Base-by-base conservation (phyloP, 2,888 invertebrate genomes). In the Hydroisotoma schaefferi region DNA sequence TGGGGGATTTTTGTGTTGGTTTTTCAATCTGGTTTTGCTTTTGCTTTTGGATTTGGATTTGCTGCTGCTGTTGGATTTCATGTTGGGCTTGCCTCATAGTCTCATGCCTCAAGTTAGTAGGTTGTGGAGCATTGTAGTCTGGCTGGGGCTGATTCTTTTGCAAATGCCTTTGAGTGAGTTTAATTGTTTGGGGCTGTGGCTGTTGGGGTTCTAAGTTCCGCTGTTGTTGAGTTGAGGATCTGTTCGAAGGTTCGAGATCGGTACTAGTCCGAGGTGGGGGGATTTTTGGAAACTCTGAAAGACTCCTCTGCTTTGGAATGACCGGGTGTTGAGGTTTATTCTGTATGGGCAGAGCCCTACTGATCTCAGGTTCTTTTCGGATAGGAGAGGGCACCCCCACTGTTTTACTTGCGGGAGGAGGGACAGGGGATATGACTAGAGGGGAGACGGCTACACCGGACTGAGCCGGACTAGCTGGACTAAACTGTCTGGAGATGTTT, bases 291-390 rank as follows among this genome's bases (percentile, higher is more conserved):
- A 72, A 67, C 29, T 71, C 69, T 29, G 70, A 65, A 38, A 72
- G 59, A 64, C 72, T 72, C 29, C 64, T 59, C 49, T 72, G 72
- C 51, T 68, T 47, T 8, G 72, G 72, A 44, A 72, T 65, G 5
- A 53, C 53, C 10, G 65, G 57, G 10, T 58, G 54, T 26, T 40
- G 43, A 23, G 18, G 29, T 56, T 29, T 26, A 12, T 5, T 47
- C 48, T 29, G 8, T 20, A 40, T 10, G 40, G 43, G 27, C 4
- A 23, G 23, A n/a, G 54, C 38, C 26, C 22, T 29, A n/a, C 10
- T 55, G 15, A 38, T n/a, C n/a, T 40, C 40, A 5, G 5, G 40
- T 18, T 49, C 27, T 53, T 44, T 27, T 48, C 46, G 12, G 4
- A 25, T 23, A 20, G 46, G 46, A 23, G 25, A 46, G 8, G 33